Conservation (phyloP, 2,888 invertebrate genomes). For the Agrilus mali region DNA sequence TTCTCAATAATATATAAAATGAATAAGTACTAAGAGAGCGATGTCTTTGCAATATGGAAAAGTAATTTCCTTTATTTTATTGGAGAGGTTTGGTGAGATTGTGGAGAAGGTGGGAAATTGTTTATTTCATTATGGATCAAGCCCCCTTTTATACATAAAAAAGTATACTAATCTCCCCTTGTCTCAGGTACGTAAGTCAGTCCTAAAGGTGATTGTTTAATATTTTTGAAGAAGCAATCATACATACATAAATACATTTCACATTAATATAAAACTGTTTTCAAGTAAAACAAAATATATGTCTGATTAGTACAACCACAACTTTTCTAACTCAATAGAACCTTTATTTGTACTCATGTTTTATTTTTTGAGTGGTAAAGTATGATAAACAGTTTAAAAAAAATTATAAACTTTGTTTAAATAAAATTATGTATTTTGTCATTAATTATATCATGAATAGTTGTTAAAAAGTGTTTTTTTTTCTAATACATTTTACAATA, state of each 20-base stretch:
- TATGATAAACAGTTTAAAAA: too few species aligned
- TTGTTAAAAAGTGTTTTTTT: too few species aligned
- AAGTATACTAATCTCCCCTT: slow-evolving; percentile 45
- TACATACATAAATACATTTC: background rate
- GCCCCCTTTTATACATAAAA: slow-evolving; percentile 51
- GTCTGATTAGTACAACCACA: background rate
- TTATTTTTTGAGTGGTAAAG: too few species aligned
- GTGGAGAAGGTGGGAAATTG: slow-evolving; percentile 61
- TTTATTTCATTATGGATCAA: slow-evolving; percentile 56
- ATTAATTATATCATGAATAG: too few species aligned
- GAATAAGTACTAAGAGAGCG: background rate
- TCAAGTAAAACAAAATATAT: background rate
- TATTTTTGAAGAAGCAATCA: background rate
- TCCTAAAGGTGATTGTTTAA: too few species aligned
- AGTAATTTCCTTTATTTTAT: slow-evolving; percentile 57
- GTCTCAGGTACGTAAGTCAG: slow-evolving; percentile 29
- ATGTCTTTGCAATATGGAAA: slow-evolving; percentile 65
- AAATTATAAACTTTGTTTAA: too few species aligned
- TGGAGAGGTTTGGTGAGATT: slow-evolving; percentile 69
- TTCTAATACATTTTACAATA: too few species aligned
- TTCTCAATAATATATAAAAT: too few species aligned
- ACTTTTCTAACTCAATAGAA: too few species aligned
- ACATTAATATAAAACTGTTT: slow-evolving; percentile 39
- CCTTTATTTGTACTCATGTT: too few species aligned
- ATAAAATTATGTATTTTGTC: too few species aligned